Evolutionary conservation across 2,797 vertebrate genomes (phyloP), one percentile per base, ranked within the genome.

Genomic region (Danio albolineatus): DNA sequence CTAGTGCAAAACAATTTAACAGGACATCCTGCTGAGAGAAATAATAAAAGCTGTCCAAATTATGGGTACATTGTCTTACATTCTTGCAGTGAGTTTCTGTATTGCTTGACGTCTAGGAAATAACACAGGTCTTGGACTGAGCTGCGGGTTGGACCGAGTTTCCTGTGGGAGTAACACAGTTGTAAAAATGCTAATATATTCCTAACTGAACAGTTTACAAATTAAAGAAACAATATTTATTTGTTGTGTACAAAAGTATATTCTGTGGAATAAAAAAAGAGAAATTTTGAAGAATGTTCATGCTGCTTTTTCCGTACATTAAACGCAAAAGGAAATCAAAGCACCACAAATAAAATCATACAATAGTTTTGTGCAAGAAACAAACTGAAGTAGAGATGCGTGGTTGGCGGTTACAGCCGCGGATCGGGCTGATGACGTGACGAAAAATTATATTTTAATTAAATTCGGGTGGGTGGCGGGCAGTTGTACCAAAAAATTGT

Each of bases 91-190:
- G 28, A 51, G 49, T 21, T n/a, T 19, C 21, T 71, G 7, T 19
- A 38, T 7, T 17, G 16, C 39, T 54, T 48, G 28, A 10, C 44
- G 38, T 86, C 80, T 89, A 94, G 85, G 88, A 90, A 79, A 95
- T 67, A 10, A 81, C 9, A 53, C 94, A 95, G 2, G 93, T 94
- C 90, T 94, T 95, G 43, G 94, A 92, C 39, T 93, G 83, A n/a
- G 82, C 13, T 2, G 89, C 65, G 6, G 71, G 67, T 59, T 89
- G 87, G 28, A 84, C 87, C 75, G 82, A 88, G 78, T 66, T 86
- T 82, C 84, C 90, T 88, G 89, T 13, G 44, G 16, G 70, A 36
- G 19, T 80, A 41, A 71, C n/a, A 64, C 76, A 78, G 76, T 16
- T 44, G 49, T 13, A 28, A 54, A 44, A 53, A 7, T 7, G 0